A percentile compares a stretch with the other conserved stretches of the same genome.
These are phyloP conservation scores for Melinopterus prodromus DNA, from an alignment of 2,888 invertebrate genomes.

Conservation along the genomic window DNA sequence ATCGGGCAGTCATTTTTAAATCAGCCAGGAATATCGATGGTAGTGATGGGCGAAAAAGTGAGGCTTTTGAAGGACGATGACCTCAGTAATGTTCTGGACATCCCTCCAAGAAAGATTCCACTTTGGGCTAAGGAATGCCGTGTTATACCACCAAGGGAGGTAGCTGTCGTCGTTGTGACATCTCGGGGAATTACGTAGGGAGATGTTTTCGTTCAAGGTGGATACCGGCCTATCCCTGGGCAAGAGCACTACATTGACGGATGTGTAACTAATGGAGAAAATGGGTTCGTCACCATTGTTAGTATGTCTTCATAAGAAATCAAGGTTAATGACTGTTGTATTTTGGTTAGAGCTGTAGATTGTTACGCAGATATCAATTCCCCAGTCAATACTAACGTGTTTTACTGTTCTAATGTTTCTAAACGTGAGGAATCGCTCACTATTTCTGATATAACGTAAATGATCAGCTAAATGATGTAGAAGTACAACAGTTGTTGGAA, in stretches of 20 bases:
- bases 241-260: conserved; percentile 16
- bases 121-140: conserved; percentile 23
- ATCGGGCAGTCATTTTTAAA: conserved; percentile 34
- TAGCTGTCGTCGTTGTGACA: conserved; percentile 8
- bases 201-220: conserved; percentile 18
- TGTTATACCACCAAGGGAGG: conserved; percentile 21
- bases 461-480: background rate
- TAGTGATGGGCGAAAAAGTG: conserved; percentile 21
- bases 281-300: conserved; percentile 17
- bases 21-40: conserved; percentile 9
- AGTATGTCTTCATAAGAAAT: conserved; percentile 14
- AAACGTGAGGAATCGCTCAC: background rate
- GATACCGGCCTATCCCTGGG: conserved; percentile 9
- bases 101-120: conserved; percentile 15
- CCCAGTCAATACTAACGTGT: background rate
- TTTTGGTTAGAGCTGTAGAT: conserved; percentile 21
- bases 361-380: conserved; percentile 17
- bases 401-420: background rate
- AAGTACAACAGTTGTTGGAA: background rate
- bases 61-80: conserved; percentile 17
- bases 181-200: background rate
- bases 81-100: conserved; percentile 9
- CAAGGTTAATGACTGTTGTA: conserved; percentile 14
- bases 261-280: conserved; percentile 22
- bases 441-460: background rate